Conservation (phyloP, 35 echinoderm and acorn worm species). For the Holothuria glaberrima region DNA sequence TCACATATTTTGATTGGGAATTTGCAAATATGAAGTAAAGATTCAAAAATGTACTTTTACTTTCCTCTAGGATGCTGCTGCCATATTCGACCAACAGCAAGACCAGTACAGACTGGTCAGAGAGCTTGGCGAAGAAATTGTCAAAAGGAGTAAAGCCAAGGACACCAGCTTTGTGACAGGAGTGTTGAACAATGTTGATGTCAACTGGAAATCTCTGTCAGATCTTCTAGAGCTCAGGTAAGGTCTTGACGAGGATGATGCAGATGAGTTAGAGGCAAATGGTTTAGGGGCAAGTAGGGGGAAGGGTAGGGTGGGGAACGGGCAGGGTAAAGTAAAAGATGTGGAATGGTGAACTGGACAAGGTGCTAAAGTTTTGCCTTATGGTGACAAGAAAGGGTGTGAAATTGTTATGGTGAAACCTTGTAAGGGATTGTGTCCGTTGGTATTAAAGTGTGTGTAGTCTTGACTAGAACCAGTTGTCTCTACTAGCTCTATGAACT, state of each 20-base stretch:
- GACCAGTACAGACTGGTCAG: conserved; percentile 82
- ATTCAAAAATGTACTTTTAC: neutral
- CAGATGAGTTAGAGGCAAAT: too few species aligned
- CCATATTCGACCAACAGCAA: conserved; percentile 75
- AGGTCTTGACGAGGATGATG: neutral
- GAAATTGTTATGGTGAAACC: too few species aligned
- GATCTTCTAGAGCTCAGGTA: conserved; percentile 83
- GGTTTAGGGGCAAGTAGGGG: too few species aligned
- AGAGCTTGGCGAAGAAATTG: conserved; percentile 85
- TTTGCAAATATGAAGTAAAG: too few species aligned
- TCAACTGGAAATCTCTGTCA: conserved; percentile 80
- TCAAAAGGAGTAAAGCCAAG: conserved; percentile 80
- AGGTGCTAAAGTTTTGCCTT: neutral
- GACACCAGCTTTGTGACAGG: conserved; percentile 86
- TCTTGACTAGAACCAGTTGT: too few species aligned
- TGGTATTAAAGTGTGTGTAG: too few species aligned
- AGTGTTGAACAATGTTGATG: conserved; percentile 85
- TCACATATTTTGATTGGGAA: too few species aligned
- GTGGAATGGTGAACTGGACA: neutral
- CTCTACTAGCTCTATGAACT: too few species aligned
- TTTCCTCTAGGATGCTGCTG: conserved; percentile 62
- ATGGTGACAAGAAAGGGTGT: too few species aligned
- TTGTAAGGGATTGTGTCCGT: too few species aligned
- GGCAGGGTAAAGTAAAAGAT: neutral
- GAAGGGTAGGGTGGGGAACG: too few species aligned